Base-by-base conservation (phyloP, 1,140 invertebrate genomes). In the Dolichoris vasculosae region DNA sequence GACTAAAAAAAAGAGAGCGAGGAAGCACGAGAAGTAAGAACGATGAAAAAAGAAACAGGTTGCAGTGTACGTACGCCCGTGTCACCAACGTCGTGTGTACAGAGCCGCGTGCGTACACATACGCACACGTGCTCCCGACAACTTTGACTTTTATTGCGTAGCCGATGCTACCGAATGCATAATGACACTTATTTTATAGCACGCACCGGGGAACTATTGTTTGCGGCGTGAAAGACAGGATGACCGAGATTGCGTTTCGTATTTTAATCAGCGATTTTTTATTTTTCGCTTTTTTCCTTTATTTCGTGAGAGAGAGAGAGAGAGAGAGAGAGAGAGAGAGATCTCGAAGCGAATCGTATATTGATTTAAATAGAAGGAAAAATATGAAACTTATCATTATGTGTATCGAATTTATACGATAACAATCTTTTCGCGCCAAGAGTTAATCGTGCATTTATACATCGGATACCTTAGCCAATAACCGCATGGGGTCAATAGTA, bases 141-240 rank as follows among this genome's bases (percentile, higher is more conserved):
- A 32, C 43, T 82, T 43, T 71, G 67, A 48, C 67, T 43, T 82
- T 73, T 82, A 82, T 75, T 69, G 81, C 48, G 46, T 43, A 35
- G 69, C 81, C 46, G 46, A 59, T 73, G 69, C n/a, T 38, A 30
- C 38, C 23, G 48, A 32, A 71, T 71, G 67, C 80, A 43, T 59
- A 82, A 82, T 48, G 81, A 73, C 81, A 59, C 81, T 73, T 51
- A 81, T 73, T 82, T 82, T 73, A 73, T 30, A 26, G 67, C 15
- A 23, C 40, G 35, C 30, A 46, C 38, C 2, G 40, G 3, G n/a
- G 20, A 40, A 40, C 75, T n/a, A 76, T 76, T 76, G 75, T 76
- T 15, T 35, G 23, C 7, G 7, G 15, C 17, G 38, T 40, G 11
- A 43, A 43, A 73, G 38, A 43, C 69, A 43, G 69, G 67, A 69